Evolutionary conservation across 2,888 invertebrate species (phyloP).

Genomic region (Drosophila fungiperda): DNA sequence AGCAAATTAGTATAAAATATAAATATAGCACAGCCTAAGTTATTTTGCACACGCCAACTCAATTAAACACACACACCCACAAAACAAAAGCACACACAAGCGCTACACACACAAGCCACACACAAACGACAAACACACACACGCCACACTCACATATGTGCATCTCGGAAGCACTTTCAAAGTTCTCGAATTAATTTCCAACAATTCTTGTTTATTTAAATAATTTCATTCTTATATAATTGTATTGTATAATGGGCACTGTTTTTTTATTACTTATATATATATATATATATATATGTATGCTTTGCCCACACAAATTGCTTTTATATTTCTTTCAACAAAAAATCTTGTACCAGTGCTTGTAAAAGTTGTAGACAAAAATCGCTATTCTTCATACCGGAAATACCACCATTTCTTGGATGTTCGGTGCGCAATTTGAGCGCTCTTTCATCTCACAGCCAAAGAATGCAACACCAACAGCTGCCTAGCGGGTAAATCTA

Average conservation of each 20-base stretch:
- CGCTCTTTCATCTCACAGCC: slow-evolving; percentile 74
- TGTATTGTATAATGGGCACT: slow-evolving; percentile 6
- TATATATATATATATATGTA: neutral
- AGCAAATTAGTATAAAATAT: slow-evolving; percentile 13
- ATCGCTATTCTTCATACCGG: slow-evolving; percentile 82
- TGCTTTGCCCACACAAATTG: slow-evolving; percentile 2
- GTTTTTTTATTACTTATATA: neutral
- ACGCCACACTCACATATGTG: slow-evolving; percentile 1
- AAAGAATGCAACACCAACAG: slow-evolving; percentile 80
- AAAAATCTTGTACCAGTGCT: slow-evolving; percentile 78
- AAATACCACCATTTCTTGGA: slow-evolving; percentile 85
- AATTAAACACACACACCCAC: slow-evolving; percentile 16
- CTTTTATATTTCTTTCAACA: slow-evolving; percentile 8
- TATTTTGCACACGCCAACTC: slow-evolving; percentile 54
- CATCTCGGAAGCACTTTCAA: slow-evolving; percentile 6
- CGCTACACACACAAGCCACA: neutral
- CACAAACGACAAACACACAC: slow-evolving; percentile 13
- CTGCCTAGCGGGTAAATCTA: slow-evolving; percentile 84
- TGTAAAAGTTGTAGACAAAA: slow-evolving; percentile 85
- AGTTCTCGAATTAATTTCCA: neutral
- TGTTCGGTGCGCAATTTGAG: slow-evolving; percentile 84
- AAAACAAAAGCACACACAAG: neutral
- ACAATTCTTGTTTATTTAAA: neutral
- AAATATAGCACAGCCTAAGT: neutral
- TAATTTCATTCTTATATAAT: slow-evolving; percentile 8